Evolutionary conservation across 2,888 invertebrate genomes (phyloP).

Genomic region (Tachystola acroxantha): DNA sequence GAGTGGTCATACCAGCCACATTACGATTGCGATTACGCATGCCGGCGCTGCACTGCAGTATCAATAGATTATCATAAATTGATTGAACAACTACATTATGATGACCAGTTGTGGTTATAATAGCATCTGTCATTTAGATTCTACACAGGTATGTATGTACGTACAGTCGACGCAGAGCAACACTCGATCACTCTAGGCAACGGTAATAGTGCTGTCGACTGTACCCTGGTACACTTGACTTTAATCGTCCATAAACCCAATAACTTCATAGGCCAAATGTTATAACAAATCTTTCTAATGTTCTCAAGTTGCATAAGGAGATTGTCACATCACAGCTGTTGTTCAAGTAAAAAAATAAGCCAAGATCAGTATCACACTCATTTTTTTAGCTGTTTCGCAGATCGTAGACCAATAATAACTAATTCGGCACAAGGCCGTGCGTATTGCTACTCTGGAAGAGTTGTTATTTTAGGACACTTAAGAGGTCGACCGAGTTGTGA

Average conservation of each 20-base stretch:
- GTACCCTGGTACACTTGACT: too few species aligned
- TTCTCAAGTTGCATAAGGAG: not conserved
- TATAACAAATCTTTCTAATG: too few species aligned
- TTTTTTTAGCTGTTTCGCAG: slow-evolving; percentile 2
- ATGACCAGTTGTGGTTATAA: too few species aligned
- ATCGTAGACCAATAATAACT: slow-evolving; percentile 25
- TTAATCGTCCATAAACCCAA: too few species aligned
- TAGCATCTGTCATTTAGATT: too few species aligned
- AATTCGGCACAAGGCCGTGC: slow-evolving; percentile 46
- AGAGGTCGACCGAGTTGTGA: slow-evolving; percentile 25
- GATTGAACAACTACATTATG: not conserved
- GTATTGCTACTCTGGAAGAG: slow-evolving; percentile 32
- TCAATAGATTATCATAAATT: slow-evolving; percentile 1
- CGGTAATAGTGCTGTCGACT: too few species aligned
- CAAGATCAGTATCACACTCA: not conserved
- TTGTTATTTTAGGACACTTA: slow-evolving; percentile 21
- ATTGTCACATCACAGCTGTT: too few species aligned
- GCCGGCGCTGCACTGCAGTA: slow-evolving; percentile 10
- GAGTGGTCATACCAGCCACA: not conserved
- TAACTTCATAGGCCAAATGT: too few species aligned
- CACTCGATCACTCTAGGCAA: too few species aligned
- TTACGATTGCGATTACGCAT: slow-evolving; percentile 12
- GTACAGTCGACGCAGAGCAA: too few species aligned
- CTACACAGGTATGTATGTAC: too few species aligned
- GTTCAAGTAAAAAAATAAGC: not conserved